A percentile compares a stretch with the other conserved stretches of the same genome.
Conservation (phyloP, 2,797 vertebrate genomes). For the Rhinatrema bivittatum region DNA sequence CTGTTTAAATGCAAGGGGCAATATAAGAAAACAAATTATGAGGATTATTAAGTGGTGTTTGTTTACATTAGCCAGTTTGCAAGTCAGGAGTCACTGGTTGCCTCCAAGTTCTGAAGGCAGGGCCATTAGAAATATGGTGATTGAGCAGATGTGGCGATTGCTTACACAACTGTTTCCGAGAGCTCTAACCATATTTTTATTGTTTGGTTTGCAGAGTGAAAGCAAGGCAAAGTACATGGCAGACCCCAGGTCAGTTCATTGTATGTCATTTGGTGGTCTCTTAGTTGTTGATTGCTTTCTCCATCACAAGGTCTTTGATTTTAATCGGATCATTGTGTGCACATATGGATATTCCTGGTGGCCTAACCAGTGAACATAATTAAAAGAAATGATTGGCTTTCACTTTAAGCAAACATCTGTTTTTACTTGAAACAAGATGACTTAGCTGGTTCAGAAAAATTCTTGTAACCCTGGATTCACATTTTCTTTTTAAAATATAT, state of each 20-base stretch:
- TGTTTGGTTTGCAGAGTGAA: constrained; percentile 16
- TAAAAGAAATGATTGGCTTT: constrained; percentile 74
- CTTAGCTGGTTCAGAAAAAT: constrained; percentile 71
- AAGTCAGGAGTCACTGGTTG: not conserved
- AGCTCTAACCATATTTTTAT: constrained; percentile 5
- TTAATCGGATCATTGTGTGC: constrained; percentile 62
- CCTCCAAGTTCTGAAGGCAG: no score
- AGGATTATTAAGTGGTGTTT: no score
- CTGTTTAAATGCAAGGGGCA: no score
- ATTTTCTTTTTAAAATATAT: constrained; percentile 69
- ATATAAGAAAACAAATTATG: no score
- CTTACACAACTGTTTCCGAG: not conserved
- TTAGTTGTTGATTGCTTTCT: constrained; percentile 57
- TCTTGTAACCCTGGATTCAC: constrained; percentile 66
- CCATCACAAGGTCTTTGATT: constrained; percentile 59
- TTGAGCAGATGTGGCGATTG: no score
- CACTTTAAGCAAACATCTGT: constrained; percentile 74
- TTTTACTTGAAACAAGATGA: constrained; percentile 76
- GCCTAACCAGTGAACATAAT: constrained; percentile 67
- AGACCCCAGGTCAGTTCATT: constrained; percentile 25
- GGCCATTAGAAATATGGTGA: no score
- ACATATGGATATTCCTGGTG: constrained; percentile 69
- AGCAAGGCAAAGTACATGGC: constrained; percentile 20
- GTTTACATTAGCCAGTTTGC: no score
- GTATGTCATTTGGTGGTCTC: constrained; percentile 50